These are phyloP conservation scores for Temnopleurus reevesii DNA, from an alignment of 53 echinoderm and acorn worm species.

Conservation along the genomic window DNA sequence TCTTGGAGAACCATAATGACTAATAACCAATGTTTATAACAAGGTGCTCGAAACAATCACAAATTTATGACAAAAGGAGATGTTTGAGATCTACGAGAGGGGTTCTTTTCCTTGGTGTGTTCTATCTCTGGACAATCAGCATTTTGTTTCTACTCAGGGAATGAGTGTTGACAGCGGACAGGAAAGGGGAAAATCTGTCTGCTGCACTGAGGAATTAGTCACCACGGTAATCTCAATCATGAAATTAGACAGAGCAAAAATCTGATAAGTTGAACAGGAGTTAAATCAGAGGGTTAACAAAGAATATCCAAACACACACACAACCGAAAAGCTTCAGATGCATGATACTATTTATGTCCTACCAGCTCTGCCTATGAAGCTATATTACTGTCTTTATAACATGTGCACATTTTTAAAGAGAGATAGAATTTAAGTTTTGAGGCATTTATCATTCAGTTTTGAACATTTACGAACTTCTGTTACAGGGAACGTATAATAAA, in stretches of 20 bases:
- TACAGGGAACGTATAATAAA: no score
- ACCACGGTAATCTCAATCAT: slow-evolving; percentile 8
- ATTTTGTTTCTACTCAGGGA: slow-evolving; percentile 36
- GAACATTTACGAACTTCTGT: no score
- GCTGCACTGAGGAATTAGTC: slow-evolving; percentile 22
- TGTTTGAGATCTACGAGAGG: neutral
- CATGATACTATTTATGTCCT: neutral
- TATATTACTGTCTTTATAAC: no score
- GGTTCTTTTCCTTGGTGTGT: neutral
- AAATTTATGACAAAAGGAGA: neutral
- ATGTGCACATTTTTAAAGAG: no score
- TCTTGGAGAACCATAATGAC: neutral
- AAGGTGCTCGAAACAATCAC: neutral
- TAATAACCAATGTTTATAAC: neutral
- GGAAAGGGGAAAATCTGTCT: slow-evolving; percentile 45
- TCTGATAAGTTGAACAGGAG: neutral
- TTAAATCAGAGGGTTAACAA: no score
- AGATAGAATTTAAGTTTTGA: no score
- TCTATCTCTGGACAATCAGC: slow-evolving; percentile 23
- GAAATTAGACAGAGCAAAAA: neutral
- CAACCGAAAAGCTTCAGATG: neutral
- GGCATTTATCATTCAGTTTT: no score
- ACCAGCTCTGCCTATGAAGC: no score
- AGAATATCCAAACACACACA: neutral
- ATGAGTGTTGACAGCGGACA: slow-evolving; percentile 34